phyloP scores from a whole-genome alignment of 2,113 vertebrate genomes.

The Orthonyx spaldingii region DNA sequence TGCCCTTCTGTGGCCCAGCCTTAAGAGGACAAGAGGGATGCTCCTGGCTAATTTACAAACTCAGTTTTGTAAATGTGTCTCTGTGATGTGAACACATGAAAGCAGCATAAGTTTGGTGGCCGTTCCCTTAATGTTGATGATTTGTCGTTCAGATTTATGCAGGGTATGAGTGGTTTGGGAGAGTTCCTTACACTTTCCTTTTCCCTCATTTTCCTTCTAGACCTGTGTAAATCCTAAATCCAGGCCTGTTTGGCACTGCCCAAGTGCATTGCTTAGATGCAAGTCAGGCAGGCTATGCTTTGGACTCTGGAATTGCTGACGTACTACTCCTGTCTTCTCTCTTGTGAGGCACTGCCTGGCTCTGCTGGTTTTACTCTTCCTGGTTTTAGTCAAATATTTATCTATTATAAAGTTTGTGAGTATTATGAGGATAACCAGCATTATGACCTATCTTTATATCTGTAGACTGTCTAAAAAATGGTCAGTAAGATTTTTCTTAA shows the following conservation, averaged over 20 bases:
- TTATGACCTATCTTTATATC: not conserved
- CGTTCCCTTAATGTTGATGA: not conserved
- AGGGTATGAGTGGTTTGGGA: not conserved
- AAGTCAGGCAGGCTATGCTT: not conserved
- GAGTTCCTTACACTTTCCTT: not conserved
- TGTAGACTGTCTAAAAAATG: not conserved
- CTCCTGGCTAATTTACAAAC: not conserved
- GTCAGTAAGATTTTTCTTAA: not conserved
- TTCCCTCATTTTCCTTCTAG: not conserved
- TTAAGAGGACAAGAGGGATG: not conserved
- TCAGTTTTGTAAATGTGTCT: not conserved
- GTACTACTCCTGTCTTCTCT: accelerated
- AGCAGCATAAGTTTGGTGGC: not conserved
- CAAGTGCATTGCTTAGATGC: not conserved
- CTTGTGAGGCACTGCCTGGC: not conserved
- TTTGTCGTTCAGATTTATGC: not conserved
- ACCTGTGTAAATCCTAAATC: not conserved
- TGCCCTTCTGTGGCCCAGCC: not conserved
- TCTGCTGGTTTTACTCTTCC: not conserved
- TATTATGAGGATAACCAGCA: not conserved
- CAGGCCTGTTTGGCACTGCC: not conserved
- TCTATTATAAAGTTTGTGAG: not conserved
- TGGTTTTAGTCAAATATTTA: not conserved
- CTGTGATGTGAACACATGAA: not conserved
- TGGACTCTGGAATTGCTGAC: not conserved